Percentiles rank a stretch among this genome's conserved stretches.
These are phyloP conservation scores for Dinomys branickii DNA, from an alignment of 2,113 vertebrate genomes.

Conservation along the genomic window DNA sequence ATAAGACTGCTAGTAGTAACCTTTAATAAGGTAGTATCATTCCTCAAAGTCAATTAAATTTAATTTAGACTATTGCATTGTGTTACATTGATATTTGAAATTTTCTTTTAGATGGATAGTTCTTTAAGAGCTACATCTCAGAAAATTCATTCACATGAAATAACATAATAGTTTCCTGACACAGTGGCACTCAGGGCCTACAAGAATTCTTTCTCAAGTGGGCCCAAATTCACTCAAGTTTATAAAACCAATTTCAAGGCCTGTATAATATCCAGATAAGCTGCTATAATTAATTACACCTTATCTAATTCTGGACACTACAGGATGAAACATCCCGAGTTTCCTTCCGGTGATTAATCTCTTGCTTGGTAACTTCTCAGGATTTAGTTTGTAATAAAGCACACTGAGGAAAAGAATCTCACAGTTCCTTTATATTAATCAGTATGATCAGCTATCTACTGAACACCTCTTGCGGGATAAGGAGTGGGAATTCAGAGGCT, in stretches of 20 bases:
- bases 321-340: neutral
- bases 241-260: conserved; percentile 38
- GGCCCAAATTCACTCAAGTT: conserved; percentile 36
- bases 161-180: neutral
- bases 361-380: neutral
- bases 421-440: conserved; percentile 27
- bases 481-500: neutral
- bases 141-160: conserved; percentile 11
- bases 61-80: conserved; percentile 36
- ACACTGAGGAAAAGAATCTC: neutral
- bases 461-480: neutral
- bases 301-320: neutral
- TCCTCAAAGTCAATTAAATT: neutral
- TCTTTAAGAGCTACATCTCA: conserved; percentile 12
- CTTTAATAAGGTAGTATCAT: conserved; percentile 1
- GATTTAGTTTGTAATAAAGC: neutral
- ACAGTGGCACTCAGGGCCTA: neutral
- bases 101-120: conserved; percentile 5
- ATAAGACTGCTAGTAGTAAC: neutral
- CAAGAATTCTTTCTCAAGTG: neutral
- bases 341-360: neutral
- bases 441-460: conserved; percentile 5
- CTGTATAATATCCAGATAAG: neutral
- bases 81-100: conserved; percentile 14
- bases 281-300: neutral